Conservation (phyloP, 2,797 vertebrate genomes). For the Gadopsis marmoratus region DNA sequence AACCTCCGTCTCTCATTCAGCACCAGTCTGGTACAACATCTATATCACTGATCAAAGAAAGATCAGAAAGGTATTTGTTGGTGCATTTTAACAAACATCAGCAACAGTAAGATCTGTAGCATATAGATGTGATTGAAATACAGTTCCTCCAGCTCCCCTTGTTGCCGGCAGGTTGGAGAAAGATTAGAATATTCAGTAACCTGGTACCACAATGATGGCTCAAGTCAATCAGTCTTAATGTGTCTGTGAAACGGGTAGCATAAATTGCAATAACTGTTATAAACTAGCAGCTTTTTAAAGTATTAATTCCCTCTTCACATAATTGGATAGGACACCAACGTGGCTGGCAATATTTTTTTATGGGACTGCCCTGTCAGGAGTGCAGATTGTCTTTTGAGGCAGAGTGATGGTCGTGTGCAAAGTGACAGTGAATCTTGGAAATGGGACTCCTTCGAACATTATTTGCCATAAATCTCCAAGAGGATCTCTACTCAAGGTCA, state of each 20-base stretch:
- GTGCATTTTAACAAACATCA: neutral
- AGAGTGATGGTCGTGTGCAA: constrained; percentile 87
- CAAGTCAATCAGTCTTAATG: constrained; percentile 88
- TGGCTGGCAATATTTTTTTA: constrained; percentile 89
- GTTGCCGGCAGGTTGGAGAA: neutral
- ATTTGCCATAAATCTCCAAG: constrained; percentile 90
- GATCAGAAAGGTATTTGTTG: constrained; percentile 7
- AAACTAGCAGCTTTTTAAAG: constrained; percentile 92
- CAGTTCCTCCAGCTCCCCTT: neutral
- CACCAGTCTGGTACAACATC: neutral
- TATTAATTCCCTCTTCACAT: constrained; percentile 93
- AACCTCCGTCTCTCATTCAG: neutral
- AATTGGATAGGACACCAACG: constrained; percentile 92
- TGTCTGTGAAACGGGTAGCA: constrained; percentile 85
- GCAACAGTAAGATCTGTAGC: too few species aligned
- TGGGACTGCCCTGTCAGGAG: constrained; percentile 89
- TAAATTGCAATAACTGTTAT: constrained; percentile 92
- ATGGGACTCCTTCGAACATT: constrained; percentile 88
- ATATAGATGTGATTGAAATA: neutral
- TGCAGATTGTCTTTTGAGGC: constrained; percentile 90
- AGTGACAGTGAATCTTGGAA: constrained; percentile 94
- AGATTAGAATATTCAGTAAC: constrained; percentile 83
- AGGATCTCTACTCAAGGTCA: constrained; percentile 89
- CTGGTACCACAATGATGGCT: constrained; percentile 84
- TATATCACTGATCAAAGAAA: neutral